These are phyloP conservation scores for Hippoglossus stenolepis DNA, from an alignment of 2,113 vertebrate species.

Conservation along the genomic window DNA sequence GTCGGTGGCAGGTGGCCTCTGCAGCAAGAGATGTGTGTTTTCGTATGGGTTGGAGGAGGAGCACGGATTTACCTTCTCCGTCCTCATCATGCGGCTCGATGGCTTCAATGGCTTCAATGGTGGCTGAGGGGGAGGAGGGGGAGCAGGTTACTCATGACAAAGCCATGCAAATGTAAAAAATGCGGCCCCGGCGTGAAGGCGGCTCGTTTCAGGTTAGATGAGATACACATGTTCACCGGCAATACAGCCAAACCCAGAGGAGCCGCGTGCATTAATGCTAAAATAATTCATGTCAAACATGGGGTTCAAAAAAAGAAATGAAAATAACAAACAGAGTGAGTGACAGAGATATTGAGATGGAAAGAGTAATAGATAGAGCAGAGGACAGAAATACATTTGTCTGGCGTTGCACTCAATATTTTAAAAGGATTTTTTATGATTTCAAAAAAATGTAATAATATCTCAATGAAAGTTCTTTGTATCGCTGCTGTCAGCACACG, in stretches of 20 bases:
- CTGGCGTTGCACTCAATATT: no score
- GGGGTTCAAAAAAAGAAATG: constrained; percentile 41
- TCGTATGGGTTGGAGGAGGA: constrained; percentile 41
- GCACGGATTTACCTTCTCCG: constrained; percentile 83
- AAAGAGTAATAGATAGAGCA: neutral
- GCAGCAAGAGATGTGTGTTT: constrained; percentile 34
- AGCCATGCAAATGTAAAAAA: constrained; percentile 81
- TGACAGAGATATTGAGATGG: constrained; percentile 48
- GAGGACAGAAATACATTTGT: neutral
- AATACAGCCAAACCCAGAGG: constrained; percentile 63
- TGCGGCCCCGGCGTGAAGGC: constrained; percentile 70
- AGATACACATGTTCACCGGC: constrained; percentile 65
- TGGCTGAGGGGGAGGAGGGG: constrained; percentile 84
- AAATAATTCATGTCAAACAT: constrained; percentile 48
- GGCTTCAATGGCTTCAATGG: constrained; percentile 89
- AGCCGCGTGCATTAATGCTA: constrained; percentile 56
- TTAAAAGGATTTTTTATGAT: no score
- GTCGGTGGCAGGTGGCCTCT: constrained; percentile 27
- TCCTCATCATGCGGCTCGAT: constrained; percentile 83
- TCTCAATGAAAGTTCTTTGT: neutral
- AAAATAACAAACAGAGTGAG: constrained; percentile 33
- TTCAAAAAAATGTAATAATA: neutral
- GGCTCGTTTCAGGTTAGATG: constrained; percentile 58
- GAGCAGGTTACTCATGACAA: constrained; percentile 82
- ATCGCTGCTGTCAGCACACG: neutral